Conservation (phyloP, 2,888 invertebrate species). For the Buathra laborator region DNA sequence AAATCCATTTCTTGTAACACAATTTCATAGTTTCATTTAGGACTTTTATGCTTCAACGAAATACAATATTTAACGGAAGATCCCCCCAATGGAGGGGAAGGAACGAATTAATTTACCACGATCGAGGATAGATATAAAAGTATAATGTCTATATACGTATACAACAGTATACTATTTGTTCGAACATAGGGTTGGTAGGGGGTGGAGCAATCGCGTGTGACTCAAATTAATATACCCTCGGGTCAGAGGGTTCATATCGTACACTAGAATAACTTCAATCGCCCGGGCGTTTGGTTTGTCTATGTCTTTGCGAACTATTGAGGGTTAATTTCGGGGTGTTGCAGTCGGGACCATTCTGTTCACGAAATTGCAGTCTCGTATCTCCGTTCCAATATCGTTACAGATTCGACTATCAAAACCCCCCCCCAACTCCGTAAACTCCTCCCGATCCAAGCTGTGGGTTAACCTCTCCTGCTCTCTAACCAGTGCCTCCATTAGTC, state of each 20-base stretch:
- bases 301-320: conserved; percentile 22
- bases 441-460: not conserved
- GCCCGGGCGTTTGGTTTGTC: not conserved
- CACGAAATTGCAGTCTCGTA: conserved; percentile 38
- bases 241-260: conserved; percentile 5
- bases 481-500: conserved; percentile 70
- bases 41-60: not conserved
- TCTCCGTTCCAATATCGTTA: conserved; percentile 36
- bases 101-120: conserved; percentile 34
- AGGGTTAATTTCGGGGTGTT: conserved; percentile 29
- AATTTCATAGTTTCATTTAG: not conserved
- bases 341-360: conserved; percentile 22
- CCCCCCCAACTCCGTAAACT: not conserved
- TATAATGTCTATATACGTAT: conserved; percentile 20
- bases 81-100: not conserved
- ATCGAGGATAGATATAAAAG: conserved; percentile 27
- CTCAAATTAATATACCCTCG: conserved; percentile 45
- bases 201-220: not conserved
- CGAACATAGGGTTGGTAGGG: not conserved
- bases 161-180: conserved; percentile 11
- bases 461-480: not conserved
- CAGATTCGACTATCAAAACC: conserved; percentile 24
- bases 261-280: not conserved
- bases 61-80: not conserved
- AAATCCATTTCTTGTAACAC: not conserved